Conservation (phyloP, 2,888 invertebrate genomes). For the Chrysina gloriosa region DNA sequence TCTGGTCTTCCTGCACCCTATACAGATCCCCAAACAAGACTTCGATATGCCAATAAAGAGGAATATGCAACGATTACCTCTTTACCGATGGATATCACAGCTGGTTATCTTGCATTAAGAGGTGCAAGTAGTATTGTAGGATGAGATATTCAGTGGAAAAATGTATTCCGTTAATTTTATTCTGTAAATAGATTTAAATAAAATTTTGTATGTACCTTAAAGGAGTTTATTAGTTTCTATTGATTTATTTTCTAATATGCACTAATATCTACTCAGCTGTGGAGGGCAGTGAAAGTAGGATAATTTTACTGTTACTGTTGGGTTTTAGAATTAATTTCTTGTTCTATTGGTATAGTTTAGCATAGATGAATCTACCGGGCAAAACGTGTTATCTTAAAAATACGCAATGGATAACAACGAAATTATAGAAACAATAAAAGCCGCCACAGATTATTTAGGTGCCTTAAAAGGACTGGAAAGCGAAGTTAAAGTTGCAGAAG, state of each 20-base stretch:
- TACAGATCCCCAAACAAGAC: conserved; percentile 90
- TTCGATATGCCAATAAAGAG: conserved; percentile 86
- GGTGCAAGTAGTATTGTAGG: conserved; percentile 84
- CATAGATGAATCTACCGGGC: background rate
- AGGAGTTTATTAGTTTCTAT: no score
- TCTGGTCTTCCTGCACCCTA: conserved; percentile 89
- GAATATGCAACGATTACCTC: conserved; percentile 88
- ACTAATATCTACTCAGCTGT: no score
- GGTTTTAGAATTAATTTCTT: background rate
- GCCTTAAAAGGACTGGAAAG: conserved; percentile 54
- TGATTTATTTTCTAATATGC: no score
- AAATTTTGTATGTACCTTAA: background rate
- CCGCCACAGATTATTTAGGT: conserved; percentile 56
- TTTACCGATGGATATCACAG: conserved; percentile 91
- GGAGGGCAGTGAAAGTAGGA: background rate
- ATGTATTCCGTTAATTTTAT: conserved; percentile 41
- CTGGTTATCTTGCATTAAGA: conserved; percentile 87
- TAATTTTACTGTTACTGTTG: no score
- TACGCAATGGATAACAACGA: conserved; percentile 53
- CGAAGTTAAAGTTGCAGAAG: conserved; percentile 55
- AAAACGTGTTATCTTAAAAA: conserved; percentile 30
- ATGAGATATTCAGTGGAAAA: conserved; percentile 64
- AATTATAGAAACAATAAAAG: conserved; percentile 56
- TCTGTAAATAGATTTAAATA: background rate
- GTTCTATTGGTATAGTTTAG: background rate